These are phyloP conservation scores for Petrocephalus sullivani DNA, from an alignment of 2,797 vertebrate genomes.

Conservation along the genomic window DNA sequence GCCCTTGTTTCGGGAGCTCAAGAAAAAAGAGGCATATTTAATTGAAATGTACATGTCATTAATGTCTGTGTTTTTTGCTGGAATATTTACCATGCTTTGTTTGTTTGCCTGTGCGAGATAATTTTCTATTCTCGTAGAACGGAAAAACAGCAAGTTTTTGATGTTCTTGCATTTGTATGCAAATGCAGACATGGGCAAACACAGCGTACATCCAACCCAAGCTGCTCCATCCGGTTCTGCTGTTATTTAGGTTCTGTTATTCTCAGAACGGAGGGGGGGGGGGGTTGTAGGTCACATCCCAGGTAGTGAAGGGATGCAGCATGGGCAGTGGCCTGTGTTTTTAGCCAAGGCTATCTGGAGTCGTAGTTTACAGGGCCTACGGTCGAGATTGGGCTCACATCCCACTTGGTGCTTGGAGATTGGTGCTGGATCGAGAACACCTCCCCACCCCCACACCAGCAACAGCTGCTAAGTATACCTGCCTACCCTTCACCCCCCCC, in stretches of 20 bases:
- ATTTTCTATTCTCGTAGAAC: conserved; percentile 59
- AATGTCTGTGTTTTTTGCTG: conserved; percentile 30
- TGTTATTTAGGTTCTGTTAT: neutral
- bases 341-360: neutral
- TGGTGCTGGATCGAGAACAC: neutral
- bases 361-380: neutral
- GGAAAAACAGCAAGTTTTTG: conserved; percentile 32
- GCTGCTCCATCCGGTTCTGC: conserved; percentile 30
- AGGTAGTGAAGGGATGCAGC: neutral
- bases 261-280: neutral
- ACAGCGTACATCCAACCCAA: neutral
- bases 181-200: conserved; percentile 39
- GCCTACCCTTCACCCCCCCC: neutral
- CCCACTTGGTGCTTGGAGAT: neutral
- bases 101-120: conserved; percentile 62
- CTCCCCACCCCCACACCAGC: neutral
- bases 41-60: conserved; percentile 55
- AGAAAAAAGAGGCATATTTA: conserved; percentile 34
- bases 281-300: neutral
- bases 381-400: neutral
- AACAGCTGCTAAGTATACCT: neutral
- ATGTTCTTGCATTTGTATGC: conserved; percentile 53
- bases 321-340: neutral
- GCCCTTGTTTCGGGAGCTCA: conserved; percentile 33
- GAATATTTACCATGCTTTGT: conserved; percentile 56